Evolutionary conservation across 1,140 invertebrate genomes (phyloP).

Genomic region (Littorina saxatilis): DNA sequence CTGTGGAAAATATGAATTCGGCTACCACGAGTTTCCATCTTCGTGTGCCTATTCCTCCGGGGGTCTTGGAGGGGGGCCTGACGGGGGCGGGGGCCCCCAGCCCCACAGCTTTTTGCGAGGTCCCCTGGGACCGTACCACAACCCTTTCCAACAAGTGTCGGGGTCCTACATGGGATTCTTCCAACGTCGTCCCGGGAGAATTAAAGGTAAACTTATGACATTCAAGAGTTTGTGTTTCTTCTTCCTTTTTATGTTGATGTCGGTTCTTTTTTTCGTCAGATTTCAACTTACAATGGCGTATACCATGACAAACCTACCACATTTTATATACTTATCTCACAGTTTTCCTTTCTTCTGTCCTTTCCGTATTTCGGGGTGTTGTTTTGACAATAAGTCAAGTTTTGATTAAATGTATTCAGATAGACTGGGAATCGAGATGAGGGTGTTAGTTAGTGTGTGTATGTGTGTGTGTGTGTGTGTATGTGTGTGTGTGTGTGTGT

Average conservation of each 20-base stretch:
- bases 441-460: constrained; percentile 1
- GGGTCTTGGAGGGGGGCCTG: constrained; percentile 17
- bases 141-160: constrained; percentile 26
- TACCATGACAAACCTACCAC: too few relatives aligned
- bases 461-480: constrained; percentile 12
- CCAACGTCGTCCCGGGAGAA: constrained; percentile 34
- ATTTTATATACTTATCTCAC: too few relatives aligned
- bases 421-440: too few relatives aligned
- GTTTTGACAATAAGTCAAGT: too few relatives aligned
- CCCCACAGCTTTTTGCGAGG: constrained; percentile 12
- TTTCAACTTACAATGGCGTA: too few relatives aligned
- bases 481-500: constrained; percentile 20
- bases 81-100: constrained; percentile 19
- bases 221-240: too few relatives aligned
- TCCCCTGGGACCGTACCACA: constrained; percentile 38
- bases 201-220: constrained; percentile 49
- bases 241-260: too few relatives aligned
- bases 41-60: constrained; percentile 41
- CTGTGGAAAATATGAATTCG: constrained; percentile 40
- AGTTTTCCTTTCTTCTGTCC: too few relatives aligned
- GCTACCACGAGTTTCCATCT: constrained; percentile 39
- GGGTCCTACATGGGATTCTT: constrained; percentile 39
- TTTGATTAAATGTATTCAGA: not conserved
- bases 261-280: too few relatives aligned
- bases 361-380: too few relatives aligned